Evolutionary conservation across 2,797 vertebrate species (phyloP).

Genomic region (Arrhamphus sclerolepis): DNA sequence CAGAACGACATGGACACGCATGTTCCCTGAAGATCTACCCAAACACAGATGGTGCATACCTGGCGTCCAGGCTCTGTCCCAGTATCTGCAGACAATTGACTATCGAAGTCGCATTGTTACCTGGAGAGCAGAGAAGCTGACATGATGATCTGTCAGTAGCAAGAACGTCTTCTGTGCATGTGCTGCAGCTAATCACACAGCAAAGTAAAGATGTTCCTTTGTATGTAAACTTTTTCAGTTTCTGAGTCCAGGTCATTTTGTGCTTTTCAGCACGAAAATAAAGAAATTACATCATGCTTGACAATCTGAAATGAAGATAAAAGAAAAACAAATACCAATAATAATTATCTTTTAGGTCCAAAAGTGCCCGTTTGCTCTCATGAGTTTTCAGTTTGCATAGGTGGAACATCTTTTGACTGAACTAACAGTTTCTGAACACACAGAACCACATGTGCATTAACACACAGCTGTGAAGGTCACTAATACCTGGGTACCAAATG

Average conservation of each 20-base stretch:
- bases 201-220: neutral
- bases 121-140: slow-evolving; percentile 65
- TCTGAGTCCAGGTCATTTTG: too few species aligned
- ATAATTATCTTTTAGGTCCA: neutral
- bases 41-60: slow-evolving; percentile 72
- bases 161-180: too few species aligned
- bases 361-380: neutral
- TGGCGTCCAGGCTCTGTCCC: slow-evolving; percentile 94
- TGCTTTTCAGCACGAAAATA: too few species aligned
- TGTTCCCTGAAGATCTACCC: neutral
- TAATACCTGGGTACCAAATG: neutral
- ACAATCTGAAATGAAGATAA: neutral
- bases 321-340: neutral
- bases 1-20: neutral
- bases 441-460: slow-evolving; percentile 18
- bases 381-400: neutral
- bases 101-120: slow-evolving; percentile 93
- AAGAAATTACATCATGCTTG: too few species aligned
- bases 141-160: neutral
- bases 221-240: neutral
- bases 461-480: neutral
- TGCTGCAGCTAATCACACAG: too few species aligned
- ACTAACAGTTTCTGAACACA: neutral
- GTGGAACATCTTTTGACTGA: slow-evolving; percentile 24
- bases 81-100: slow-evolving; percentile 98